These are phyloP conservation scores for Hozukius guyotensis DNA, from an alignment of 2,797 vertebrate genomes.

Conservation along the genomic window DNA sequence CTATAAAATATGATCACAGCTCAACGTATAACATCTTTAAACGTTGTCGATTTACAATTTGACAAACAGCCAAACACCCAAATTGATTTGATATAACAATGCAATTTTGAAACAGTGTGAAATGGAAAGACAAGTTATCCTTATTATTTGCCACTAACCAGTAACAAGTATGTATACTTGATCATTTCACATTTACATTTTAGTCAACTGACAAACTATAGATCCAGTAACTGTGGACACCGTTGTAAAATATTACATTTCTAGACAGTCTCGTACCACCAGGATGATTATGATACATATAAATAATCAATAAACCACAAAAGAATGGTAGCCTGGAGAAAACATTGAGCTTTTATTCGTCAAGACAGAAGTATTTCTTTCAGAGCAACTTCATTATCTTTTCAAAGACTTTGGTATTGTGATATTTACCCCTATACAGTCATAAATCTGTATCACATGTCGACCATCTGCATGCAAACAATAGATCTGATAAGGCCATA, in stretches of 20 bases:
- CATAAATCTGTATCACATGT: not conserved
- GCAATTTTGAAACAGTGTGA: not conserved
- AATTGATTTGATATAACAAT: not conserved
- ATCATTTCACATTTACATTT: not conserved
- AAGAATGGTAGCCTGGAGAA: not conserved
- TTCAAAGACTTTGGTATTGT: not conserved
- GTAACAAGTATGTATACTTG: not conserved
- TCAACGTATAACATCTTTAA: not conserved
- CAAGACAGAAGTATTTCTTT: not conserved
- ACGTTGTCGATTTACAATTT: not conserved
- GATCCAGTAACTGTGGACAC: not conserved
- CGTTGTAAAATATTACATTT: not conserved
- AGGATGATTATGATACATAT: not conserved
- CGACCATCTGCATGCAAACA: not conserved
- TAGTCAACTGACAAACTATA: not conserved
- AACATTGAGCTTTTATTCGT: not conserved
- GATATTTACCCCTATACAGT: not conserved
- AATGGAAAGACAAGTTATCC: not conserved
- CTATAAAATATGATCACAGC: not conserved
- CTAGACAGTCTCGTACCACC: not conserved
- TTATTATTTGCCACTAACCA: not conserved
- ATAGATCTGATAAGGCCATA: not conserved
- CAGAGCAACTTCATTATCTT: not conserved
- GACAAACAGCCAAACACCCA: not conserved
- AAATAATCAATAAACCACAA: not conserved